phyloP scores from a whole-genome alignment of 2,888 invertebrate genomes.

The Schizotus pectinicornis region DNA sequence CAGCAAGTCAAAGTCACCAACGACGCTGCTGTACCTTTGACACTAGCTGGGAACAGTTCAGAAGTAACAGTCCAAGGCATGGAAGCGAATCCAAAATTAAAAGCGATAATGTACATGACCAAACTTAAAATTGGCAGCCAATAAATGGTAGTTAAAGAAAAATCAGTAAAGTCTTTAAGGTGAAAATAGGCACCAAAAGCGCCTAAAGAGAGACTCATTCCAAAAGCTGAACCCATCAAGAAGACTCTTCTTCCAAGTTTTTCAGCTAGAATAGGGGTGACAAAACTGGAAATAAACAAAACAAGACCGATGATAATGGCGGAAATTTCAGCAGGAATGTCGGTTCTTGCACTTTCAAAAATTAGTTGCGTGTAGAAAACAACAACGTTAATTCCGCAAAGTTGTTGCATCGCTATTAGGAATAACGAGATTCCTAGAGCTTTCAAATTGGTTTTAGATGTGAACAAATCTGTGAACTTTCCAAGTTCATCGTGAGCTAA shows the following conservation, averaged over 20 bases:
- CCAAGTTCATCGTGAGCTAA: conserved; percentile 58
- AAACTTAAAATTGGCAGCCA: conserved; percentile 53
- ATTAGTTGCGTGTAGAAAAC: conserved; percentile 75
- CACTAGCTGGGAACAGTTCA: conserved; percentile 79
- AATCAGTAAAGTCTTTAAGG: conserved; percentile 55
- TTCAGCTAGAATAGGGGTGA: conserved; percentile 78
- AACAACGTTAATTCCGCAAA: conserved; percentile 78
- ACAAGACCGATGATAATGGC: conserved; percentile 78
- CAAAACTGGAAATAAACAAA: conserved; percentile 72
- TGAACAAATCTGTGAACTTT: conserved; percentile 64
- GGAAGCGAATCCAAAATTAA: conserved; percentile 73
- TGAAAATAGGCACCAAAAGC: conserved; percentile 68
- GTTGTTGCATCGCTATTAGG: conserved; percentile 79
- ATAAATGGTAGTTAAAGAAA: conserved; percentile 29
- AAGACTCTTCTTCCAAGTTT: conserved; percentile 74
- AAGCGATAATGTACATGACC: conserved; percentile 73
- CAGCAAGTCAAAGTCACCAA: conserved; percentile 79
- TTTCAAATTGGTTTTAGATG: conserved; percentile 71
- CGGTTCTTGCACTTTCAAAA: conserved; percentile 67
- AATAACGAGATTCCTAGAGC: conserved; percentile 75
- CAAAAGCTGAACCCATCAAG: conserved; percentile 70
- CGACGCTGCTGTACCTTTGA: conserved; percentile 75
- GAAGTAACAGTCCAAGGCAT: conserved; percentile 68
- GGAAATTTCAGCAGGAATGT: conserved; percentile 65
- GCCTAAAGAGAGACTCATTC: conserved; percentile 64